phyloP scores from a whole-genome alignment of 2,797 vertebrate genomes.

The Yasuhikotakia modesta region DNA sequence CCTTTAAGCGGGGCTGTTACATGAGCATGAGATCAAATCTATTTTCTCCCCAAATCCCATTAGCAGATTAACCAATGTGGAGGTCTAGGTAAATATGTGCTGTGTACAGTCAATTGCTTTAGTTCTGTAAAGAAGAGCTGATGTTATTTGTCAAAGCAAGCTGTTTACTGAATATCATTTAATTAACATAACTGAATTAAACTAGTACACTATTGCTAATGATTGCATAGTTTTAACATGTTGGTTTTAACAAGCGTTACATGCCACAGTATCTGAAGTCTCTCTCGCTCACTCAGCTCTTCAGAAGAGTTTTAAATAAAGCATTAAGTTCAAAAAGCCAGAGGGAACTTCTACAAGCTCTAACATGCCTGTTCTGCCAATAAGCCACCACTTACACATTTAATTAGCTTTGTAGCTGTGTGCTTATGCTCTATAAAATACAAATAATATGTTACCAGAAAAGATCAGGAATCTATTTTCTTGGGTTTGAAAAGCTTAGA shows the following conservation, averaged over 20 bases:
- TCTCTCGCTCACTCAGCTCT: not conserved
- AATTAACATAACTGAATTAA: not conserved
- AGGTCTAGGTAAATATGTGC: conserved; percentile 63
- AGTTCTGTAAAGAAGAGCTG: not conserved
- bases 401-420: conserved; percentile 10
- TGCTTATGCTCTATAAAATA: not conserved
- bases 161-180: not conserved
- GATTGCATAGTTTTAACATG: not conserved
- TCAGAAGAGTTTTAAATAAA: conserved; percentile 1
- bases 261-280: conserved; percentile 5
- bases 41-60: conserved; percentile 79
- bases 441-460: conserved; percentile 7
- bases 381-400: conserved; percentile 7
- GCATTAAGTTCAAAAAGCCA: not conserved
- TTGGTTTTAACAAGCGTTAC: conserved; percentile 11
- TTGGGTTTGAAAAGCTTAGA: not conserved
- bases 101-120: not conserved
- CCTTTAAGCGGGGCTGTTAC: conserved; percentile 63
- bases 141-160: not conserved
- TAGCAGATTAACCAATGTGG: conserved; percentile 76
- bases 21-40: conserved; percentile 68
- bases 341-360: conserved; percentile 3
- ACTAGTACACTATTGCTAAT: not conserved
- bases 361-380: not conserved
- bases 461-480: not conserved